These are phyloP conservation scores for Ichneumoninae sp. DNA, from an alignment of 2,888 invertebrate species.

Conservation along the genomic window DNA sequence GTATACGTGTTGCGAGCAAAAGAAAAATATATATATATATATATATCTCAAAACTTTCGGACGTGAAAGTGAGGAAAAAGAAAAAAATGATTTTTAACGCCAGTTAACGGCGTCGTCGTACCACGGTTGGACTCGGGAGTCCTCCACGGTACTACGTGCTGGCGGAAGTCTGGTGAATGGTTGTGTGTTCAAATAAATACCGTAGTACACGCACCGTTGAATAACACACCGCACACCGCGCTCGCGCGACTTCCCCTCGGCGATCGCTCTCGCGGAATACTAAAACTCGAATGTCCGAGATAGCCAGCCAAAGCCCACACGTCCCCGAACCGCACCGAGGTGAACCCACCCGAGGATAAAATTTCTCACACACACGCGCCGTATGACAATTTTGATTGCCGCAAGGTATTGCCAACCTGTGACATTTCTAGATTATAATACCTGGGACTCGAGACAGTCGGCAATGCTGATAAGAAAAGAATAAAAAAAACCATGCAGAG, in stretches of 20 bases:
- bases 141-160: conserved; percentile 47
- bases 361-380: conserved; percentile 15
- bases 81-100: background rate
- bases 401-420: conserved; percentile 48
- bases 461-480: conserved; percentile 49
- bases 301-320: background rate
- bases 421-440: conserved; percentile 42
- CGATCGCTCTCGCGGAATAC: conserved; percentile 56
- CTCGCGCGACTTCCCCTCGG: conserved; percentile 19
- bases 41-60: background rate
- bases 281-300: conserved; percentile 36
- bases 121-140: conserved; percentile 13
- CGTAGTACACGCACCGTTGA: conserved; percentile 61
- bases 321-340: background rate
- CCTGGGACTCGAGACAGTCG: conserved; percentile 34
- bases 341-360: conserved; percentile 23
- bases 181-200: conserved; percentile 49
- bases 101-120: conserved; percentile 20
- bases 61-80: conserved; percentile 48
- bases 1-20: background rate
- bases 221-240: conserved; percentile 25
- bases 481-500: background rate
- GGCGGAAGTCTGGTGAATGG: conserved; percentile 58
- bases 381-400: conserved; percentile 49
- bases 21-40: background rate